Evolutionary conservation across 2,797 vertebrate species (phyloP).

Genomic region (Syngnathus rostellatus): DNA sequence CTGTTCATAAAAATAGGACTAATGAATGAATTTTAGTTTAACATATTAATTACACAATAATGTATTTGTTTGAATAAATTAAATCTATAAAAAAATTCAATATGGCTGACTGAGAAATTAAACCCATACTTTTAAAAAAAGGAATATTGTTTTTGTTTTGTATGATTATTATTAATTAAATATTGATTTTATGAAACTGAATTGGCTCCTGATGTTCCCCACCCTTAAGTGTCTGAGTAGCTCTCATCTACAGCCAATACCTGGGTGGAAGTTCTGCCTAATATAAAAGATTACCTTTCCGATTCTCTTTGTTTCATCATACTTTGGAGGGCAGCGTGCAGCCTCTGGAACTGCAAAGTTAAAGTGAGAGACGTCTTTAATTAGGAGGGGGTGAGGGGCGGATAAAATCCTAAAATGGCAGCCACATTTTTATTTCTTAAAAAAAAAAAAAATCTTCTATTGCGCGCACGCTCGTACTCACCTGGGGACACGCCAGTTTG

Average conservation of each 20-base stretch:
- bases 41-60: no score
- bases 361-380: constrained; percentile 34
- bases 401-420: constrained; percentile 3
- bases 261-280: not conserved
- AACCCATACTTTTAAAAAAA: no score
- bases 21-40: no score
- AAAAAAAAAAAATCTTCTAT: not conserved
- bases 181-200: not conserved
- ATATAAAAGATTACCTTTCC: constrained; percentile 68
- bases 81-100: no score
- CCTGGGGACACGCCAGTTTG: constrained; percentile 92
- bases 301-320: constrained; percentile 73
- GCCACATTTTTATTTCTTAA: not conserved
- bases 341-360: constrained; percentile 77
- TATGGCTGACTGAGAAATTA: no score
- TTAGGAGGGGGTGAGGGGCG: not conserved
- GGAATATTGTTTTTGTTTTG: no score
- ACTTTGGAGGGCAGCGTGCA: constrained; percentile 83
- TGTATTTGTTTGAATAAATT: no score
- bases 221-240: not conserved
- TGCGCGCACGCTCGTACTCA: constrained; percentile 53
- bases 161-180: no score
- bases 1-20: no score
- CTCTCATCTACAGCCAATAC: not conserved
- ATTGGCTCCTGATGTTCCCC: not conserved